These are phyloP conservation scores for Ganaspis sp. DNA, from an alignment of 1,140 invertebrate genomes.

Conservation along the genomic window DNA sequence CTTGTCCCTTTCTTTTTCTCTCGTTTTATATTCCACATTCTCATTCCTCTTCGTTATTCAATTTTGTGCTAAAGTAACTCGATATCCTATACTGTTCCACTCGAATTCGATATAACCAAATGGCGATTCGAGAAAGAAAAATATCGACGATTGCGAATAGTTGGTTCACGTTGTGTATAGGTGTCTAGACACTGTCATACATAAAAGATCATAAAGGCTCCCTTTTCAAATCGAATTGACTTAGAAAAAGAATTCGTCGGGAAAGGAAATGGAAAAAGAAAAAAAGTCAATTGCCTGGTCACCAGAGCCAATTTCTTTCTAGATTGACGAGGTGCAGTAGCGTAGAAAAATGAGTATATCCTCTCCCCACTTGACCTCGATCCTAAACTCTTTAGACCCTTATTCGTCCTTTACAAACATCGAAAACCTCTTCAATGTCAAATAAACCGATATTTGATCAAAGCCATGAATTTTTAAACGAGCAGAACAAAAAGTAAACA, in stretches of 20 bases:
- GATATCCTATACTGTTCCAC: neutral
- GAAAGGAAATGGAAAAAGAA: neutral
- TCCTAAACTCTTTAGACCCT: neutral
- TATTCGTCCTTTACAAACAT: neutral
- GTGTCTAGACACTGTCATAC: slow-evolving; percentile 19
- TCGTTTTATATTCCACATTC: neutral
- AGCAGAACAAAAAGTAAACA: neutral
- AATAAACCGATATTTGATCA: neutral
- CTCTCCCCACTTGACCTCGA: neutral
- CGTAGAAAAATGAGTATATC: slow-evolving; percentile 11
- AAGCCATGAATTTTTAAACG: neutral
- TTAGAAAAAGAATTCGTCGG: neutral
- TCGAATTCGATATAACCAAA: neutral
- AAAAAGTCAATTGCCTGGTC: slow-evolving; percentile 9
- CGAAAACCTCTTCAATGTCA: neutral
- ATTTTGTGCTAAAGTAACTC: neutral
- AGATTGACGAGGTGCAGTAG: slow-evolving; percentile 24
- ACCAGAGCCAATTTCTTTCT: slow-evolving; percentile 5
- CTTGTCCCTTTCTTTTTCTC: neutral
- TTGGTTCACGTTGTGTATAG: neutral
- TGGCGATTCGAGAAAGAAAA: slow-evolving; percentile 7
- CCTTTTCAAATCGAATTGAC: slow-evolving; percentile 14
- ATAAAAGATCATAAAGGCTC: slow-evolving; percentile 18
- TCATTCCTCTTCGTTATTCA: neutral
- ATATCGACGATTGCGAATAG: neutral